These are phyloP conservation scores for Champsocephalus gunnari DNA, from an alignment of 2,797 vertebrate species.

Conservation along the genomic window DNA sequence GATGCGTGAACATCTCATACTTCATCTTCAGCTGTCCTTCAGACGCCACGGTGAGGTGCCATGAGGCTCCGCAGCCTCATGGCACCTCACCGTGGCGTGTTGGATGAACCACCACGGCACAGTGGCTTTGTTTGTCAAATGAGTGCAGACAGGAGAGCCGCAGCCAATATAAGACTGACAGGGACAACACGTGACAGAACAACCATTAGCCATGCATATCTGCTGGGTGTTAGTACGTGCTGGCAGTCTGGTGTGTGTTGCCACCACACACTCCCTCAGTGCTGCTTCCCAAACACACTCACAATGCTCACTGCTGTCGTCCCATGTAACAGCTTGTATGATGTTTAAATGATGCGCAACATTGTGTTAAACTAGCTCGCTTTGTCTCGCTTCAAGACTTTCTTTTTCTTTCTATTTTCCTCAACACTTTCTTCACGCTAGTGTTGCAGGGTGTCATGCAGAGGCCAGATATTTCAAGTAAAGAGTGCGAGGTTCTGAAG, in stretches of 20 bases:
- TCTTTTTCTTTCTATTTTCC: constrained; percentile 34
- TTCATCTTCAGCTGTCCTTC: constrained; percentile 15
- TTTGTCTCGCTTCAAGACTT: constrained; percentile 25
- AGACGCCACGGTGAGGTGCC: constrained; percentile 2
- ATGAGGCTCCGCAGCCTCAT: background rate
- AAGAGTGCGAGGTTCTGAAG: constrained; percentile 83
- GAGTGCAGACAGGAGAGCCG: constrained; percentile 66
- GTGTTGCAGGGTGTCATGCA: constrained; percentile 79
- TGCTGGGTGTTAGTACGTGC: constrained; percentile 34
- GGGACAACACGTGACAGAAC: constrained; percentile 49
- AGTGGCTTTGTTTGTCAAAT: constrained; percentile 68
- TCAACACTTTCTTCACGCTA: constrained; percentile 28
- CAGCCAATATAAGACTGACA: constrained; percentile 40
- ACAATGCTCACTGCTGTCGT: constrained; percentile 45
- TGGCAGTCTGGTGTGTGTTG: constrained; percentile 27
- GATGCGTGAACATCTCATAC: background rate
- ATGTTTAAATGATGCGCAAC: constrained; percentile 65
- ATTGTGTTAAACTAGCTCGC: constrained; percentile 53
- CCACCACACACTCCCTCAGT: constrained; percentile 14
- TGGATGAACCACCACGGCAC: constrained; percentile 46
- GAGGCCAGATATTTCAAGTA: constrained; percentile 87
- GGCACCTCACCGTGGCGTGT: constrained; percentile 27
- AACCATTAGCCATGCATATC: constrained; percentile 43
- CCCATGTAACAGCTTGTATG: constrained; percentile 67
- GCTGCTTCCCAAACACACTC: constrained; percentile 25